phyloP scores from a whole-genome alignment of 2,113 vertebrate species.

The Dasyurus viverrinus region DNA sequence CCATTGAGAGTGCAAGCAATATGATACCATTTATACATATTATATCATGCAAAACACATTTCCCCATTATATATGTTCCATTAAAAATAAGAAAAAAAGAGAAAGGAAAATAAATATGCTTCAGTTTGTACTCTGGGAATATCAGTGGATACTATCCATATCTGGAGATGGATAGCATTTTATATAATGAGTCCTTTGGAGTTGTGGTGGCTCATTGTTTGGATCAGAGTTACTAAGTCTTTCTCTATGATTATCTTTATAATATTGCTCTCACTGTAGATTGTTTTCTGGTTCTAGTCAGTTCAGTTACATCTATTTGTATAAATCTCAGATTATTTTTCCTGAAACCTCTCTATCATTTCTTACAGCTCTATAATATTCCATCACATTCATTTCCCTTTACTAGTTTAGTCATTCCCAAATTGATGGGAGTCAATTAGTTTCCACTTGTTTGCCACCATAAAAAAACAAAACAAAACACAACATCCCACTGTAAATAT shows the following conservation, averaged over 20 bases:
- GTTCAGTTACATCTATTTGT: neutral
- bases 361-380: neutral
- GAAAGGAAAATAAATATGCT: neutral
- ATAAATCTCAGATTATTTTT: neutral
- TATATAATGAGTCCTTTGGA: neutral
- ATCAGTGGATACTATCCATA: neutral
- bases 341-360: neutral
- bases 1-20: neutral
- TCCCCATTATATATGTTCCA: neutral
- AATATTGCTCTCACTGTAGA: neutral
- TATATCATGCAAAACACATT: neutral
- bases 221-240: neutral
- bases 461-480: neutral
- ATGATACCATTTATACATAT: neutral
- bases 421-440: neutral
- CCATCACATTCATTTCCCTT: neutral
- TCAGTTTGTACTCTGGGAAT: neutral
- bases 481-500: neutral
- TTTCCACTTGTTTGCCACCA: neutral
- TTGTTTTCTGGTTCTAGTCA: neutral
- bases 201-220: neutral
- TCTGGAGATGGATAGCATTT: neutral
- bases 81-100: neutral
- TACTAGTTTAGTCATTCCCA: neutral
- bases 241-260: neutral